These are phyloP conservation scores for Spilogale gracilis DNA, from an alignment of 2,113 vertebrate genomes.

Conservation along the genomic window DNA sequence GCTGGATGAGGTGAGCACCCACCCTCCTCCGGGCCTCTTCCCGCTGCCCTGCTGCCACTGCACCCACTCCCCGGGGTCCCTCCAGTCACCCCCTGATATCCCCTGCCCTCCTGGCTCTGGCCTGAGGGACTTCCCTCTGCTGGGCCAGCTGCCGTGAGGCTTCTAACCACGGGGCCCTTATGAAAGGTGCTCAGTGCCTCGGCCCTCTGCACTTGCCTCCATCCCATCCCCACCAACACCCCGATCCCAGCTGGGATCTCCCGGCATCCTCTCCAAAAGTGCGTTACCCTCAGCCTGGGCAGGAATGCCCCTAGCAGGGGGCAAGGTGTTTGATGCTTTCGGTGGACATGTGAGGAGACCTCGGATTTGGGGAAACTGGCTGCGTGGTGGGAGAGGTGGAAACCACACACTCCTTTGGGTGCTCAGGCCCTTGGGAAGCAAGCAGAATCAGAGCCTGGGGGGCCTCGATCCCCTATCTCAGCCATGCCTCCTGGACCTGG, in stretches of 20 bases:
- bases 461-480: not conserved
- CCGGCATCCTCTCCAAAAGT: not conserved
- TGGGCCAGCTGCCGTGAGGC: not conserved
- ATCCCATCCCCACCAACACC: fast-evolving
- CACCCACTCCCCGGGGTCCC: not conserved
- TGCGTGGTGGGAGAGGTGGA: not conserved
- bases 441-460: fast-evolving
- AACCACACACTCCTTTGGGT: not conserved
- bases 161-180: not conserved
- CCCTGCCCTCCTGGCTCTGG: not conserved
- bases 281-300: not conserved
- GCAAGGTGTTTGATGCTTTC: not conserved
- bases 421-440: not conserved
- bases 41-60: fast-evolving
- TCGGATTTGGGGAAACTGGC: not conserved
- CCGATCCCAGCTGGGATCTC: not conserved
- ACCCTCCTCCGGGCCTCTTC: fast-evolving
- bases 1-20: conserved; percentile 89
- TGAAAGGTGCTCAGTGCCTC: fast-evolving
- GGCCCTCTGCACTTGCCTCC: not conserved
- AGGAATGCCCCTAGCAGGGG: too few relatives aligned
- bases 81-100: not conserved
- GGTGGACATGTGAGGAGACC: not conserved
- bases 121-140: not conserved
- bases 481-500: fast-evolving